Evolutionary conservation across 1,140 invertebrate genomes (phyloP), one percentile per base, ranked within the genome.

Genomic region (Drosophila insularis): DNA sequence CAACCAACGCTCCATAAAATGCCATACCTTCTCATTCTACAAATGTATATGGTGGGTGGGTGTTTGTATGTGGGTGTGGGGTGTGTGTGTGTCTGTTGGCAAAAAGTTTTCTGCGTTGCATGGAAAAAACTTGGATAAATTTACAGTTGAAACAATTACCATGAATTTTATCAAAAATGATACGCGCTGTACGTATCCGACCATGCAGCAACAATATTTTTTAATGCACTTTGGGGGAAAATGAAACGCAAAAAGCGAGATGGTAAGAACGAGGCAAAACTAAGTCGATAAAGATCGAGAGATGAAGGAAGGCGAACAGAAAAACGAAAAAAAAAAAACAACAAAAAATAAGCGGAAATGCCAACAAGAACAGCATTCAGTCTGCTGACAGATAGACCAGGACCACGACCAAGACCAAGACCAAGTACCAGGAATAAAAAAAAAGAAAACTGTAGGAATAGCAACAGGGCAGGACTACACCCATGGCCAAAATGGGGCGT

Each of bases 141-240:
- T 89, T 85, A 89, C 85, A 89, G 85, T 89, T 89, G 84, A 89
- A 89, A 89, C 84, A 89, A 89, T 89, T 89, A 89, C 84, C 84
- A 89, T 89, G 84, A 89, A 89, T 89, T 89, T 89, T 89, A 89
- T 89, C 84, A 89, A 89, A 89, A 89, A 89, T 89, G 84, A 89
- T 89, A 89, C 85, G 85, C 82, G 76, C 77, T 77, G 80, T 84
- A 89, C 84, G 80, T 89, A 89, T 89, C 84, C 85, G 80, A 89
- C 82, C 85, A 89, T 89, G 84, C 84, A 89, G 85, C 85, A 89
- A 84, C 85, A 89, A 89, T 89, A 89, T 89, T 89, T 89, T 89
- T 89, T 89, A 89, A 89, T 89, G 84, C 85, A 89, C 84, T 87
- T 87, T 89, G 80, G 82, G 82, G 84, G 80, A 89, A 87, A 87